These are phyloP conservation scores for Eristalis arbustorum DNA, from an alignment of 2,888 invertebrate genomes.

Conservation along the genomic window DNA sequence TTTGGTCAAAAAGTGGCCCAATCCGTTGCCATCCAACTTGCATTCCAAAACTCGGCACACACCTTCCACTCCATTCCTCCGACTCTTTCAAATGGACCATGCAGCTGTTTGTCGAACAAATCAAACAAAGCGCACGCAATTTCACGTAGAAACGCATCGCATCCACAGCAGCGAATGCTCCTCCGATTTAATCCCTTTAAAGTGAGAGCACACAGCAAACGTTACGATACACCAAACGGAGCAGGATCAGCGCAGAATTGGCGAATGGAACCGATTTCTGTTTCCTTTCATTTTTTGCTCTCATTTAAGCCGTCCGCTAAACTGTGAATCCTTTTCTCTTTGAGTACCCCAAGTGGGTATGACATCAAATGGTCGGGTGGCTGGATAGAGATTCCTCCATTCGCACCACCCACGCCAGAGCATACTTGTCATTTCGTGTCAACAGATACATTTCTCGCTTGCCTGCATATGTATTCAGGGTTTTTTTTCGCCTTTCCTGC, in stretches of 20 bases:
- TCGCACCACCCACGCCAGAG: slow-evolving; percentile 30
- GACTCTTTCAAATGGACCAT: not conserved
- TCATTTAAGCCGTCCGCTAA: slow-evolving; percentile 66
- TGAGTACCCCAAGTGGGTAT: slow-evolving; percentile 69
- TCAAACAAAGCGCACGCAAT: not conserved
- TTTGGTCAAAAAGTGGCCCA: too few species aligned
- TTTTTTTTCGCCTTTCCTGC: slow-evolving; percentile 12
- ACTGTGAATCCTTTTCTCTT: slow-evolving; percentile 68
- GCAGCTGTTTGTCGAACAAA: not conserved
- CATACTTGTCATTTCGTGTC: slow-evolving; percentile 69
- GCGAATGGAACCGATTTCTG: too few species aligned
- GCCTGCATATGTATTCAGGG: slow-evolving; percentile 62
- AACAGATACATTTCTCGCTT: slow-evolving; percentile 70
- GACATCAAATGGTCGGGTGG: slow-evolving; percentile 46
- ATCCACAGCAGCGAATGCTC: not conserved
- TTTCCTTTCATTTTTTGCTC: not conserved
- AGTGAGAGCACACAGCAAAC: not conserved
- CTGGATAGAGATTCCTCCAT: not conserved
- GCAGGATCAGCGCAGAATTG: not conserved
- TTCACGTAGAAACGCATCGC: not conserved
- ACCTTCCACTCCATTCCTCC: not conserved
- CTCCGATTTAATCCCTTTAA: not conserved
- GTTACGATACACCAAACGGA: not conserved
- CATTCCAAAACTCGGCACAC: not conserved
- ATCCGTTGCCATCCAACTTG: not conserved